Percentiles rank a stretch among this genome's conserved stretches.
Evolutionary conservation across 2,113 vertebrate species (phyloP).

Genomic region (Nycticryphes semicollaris): DNA sequence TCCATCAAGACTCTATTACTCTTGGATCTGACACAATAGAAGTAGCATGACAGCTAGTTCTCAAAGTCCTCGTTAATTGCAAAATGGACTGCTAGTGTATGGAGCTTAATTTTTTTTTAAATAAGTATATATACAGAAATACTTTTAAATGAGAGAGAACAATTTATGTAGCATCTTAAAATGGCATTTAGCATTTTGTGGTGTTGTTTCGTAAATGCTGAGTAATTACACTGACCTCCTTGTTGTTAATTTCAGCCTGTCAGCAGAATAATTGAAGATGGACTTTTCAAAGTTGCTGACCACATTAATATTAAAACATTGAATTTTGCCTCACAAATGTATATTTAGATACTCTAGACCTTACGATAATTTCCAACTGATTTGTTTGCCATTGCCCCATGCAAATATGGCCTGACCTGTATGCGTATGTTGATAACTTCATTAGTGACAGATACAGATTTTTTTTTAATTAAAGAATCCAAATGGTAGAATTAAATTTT

Average conservation of each 20-base stretch:
- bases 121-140: neutral
- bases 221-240: neutral
- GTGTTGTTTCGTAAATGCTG: neutral
- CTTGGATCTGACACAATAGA: neutral
- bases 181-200: neutral
- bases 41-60: neutral
- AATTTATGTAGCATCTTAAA: neutral
- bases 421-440: neutral
- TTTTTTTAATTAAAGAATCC: neutral
- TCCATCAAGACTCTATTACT: neutral
- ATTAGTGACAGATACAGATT: neutral
- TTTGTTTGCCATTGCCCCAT: neutral
- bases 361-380: neutral
- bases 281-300: neutral
- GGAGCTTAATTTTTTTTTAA: neutral
- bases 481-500: neutral
- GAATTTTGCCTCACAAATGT: neutral
- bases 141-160: neutral
- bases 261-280: neutral
- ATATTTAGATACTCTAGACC: neutral
- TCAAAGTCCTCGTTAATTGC: neutral
- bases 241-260: neutral
- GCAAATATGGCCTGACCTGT: neutral
- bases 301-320: neutral
- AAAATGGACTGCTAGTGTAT: neutral